These are phyloP conservation scores for Pungitius pungitius DNA, from an alignment of 2,113 vertebrate species.

Conservation along the genomic window DNA sequence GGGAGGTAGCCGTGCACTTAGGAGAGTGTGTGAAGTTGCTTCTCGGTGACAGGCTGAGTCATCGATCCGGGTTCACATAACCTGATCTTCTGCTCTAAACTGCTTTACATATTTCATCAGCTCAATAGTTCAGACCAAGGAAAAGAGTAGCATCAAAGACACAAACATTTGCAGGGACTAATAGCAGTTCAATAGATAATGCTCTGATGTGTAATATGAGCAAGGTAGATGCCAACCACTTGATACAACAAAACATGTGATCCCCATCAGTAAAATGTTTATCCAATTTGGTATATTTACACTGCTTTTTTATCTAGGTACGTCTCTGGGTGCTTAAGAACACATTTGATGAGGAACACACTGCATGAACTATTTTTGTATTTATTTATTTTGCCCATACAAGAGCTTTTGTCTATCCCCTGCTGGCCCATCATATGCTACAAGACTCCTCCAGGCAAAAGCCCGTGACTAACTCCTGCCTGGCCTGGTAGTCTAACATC, in stretches of 20 bases:
- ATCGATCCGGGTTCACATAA: slow-evolving; percentile 58
- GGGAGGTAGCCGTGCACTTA: slow-evolving; percentile 47
- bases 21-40: slow-evolving; percentile 36
- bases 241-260: background rate
- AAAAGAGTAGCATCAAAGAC: background rate
- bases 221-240: background rate
- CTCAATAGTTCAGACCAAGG: background rate
- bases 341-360: slow-evolving; percentile 48
- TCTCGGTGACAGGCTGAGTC: slow-evolving; percentile 40
- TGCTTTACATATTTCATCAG: background rate
- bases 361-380: slow-evolving; percentile 5
- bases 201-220: background rate
- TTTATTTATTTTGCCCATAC: slow-evolving; percentile 1
- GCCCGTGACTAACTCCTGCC: slow-evolving; percentile 67
- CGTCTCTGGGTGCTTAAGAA: slow-evolving; percentile 15
- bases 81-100: slow-evolving; percentile 24
- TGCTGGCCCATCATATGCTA: slow-evolving; percentile 60
- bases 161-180: background rate
- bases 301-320: slow-evolving; percentile 23
- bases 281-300: background rate
- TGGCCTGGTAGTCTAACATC: slow-evolving; percentile 19
- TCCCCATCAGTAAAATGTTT: slow-evolving; percentile 2
- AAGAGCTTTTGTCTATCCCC: slow-evolving; percentile 45
- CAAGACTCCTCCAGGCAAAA: slow-evolving; percentile 46
- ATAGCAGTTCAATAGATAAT: background rate